Conservation (phyloP, 2,113 vertebrate species). For the Empidonax traillii region DNA sequence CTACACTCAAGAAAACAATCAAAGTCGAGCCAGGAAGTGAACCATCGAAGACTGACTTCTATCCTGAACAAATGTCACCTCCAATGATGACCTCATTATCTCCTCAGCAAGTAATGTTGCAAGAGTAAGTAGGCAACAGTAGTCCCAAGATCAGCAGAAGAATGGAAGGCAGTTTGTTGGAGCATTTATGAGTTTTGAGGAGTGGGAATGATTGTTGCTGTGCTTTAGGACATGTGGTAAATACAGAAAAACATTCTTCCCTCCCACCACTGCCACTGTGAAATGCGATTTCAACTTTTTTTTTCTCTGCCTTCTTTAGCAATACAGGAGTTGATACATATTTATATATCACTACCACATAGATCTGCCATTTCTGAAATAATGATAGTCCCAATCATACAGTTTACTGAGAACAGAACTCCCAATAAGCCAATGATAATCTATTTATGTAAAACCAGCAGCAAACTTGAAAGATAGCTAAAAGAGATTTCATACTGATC, state of each 20-base stretch:
- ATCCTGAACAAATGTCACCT: conserved; percentile 86
- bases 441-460: not conserved
- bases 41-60: conserved; percentile 75
- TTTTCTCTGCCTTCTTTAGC: not conserved
- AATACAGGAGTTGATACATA: rapidly evolving
- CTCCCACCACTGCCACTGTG: not conserved
- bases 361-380: not conserved
- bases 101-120: conserved; percentile 77
- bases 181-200: not conserved
- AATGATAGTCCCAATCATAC: not conserved
- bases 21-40: conserved; percentile 86
- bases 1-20: conserved; percentile 84
- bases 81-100: conserved; percentile 84
- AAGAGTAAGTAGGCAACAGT: conserved; percentile 84
- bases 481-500: not conserved
- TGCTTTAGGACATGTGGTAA: not conserved
- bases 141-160: not conserved
- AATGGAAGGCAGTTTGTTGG: not conserved
- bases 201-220: not conserved
- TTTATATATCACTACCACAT: not conserved
- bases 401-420: not conserved
- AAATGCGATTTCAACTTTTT: not conserved
- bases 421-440: not conserved
- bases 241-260: not conserved
- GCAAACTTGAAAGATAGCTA: not conserved